These are phyloP conservation scores for Mastomys coucha DNA, from an alignment of 2,113 vertebrate species.

Conservation along the genomic window DNA sequence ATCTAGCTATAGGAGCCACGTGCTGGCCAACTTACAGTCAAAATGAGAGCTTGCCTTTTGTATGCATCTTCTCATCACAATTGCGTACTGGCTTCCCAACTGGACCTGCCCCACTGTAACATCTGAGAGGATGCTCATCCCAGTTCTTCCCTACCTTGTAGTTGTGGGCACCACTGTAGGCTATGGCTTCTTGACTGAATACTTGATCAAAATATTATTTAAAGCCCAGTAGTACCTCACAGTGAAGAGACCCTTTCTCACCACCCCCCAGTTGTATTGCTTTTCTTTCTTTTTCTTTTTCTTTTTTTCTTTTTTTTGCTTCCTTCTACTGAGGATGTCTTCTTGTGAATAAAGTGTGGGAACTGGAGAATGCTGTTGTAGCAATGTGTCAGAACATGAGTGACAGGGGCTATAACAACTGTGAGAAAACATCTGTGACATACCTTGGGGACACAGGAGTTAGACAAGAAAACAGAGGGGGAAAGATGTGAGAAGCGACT, in stretches of 20 bases:
- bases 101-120: background rate
- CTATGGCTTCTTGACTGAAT: background rate
- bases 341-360: background rate
- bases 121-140: background rate
- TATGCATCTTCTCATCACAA: background rate
- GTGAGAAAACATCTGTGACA: background rate
- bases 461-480: background rate
- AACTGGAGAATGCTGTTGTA: background rate
- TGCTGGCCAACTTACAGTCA: background rate
- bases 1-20: background rate
- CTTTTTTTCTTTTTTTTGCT: background rate
- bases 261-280: background rate
- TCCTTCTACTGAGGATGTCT: background rate
- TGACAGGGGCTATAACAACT: background rate
- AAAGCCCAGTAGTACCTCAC: background rate
- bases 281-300: background rate
- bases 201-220: background rate
- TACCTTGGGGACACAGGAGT: background rate
- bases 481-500: conserved; percentile 31
- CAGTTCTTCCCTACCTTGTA: background rate
- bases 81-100: background rate
- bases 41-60: background rate
- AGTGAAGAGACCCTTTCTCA: background rate
- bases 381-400: background rate
- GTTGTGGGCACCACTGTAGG: background rate